Percentiles rank a stretch among this genome's conserved stretches.
These are phyloP conservation scores for Microplitis demolitor DNA, from an alignment of 1,140 invertebrate genomes.

Conservation along the genomic window DNA sequence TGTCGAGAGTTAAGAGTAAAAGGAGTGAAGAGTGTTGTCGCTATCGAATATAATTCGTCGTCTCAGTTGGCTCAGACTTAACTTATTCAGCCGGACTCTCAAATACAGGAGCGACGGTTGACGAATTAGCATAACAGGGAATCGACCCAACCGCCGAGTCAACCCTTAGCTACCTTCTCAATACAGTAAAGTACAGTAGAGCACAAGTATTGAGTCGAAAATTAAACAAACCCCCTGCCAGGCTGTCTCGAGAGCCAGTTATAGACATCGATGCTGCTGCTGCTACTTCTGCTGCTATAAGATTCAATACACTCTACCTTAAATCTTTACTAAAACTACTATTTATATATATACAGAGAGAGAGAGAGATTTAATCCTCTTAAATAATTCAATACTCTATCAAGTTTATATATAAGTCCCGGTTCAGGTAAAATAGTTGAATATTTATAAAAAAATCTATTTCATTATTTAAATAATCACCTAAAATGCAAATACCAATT, in stretches of 20 bases:
- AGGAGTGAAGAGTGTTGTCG: neutral
- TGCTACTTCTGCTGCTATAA: neutral
- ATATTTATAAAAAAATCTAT: too few relatives aligned
- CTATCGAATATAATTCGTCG: neutral
- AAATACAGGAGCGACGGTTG: slow-evolving; percentile 44
- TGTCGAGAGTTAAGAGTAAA: slow-evolving; percentile 7
- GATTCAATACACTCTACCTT: neutral
- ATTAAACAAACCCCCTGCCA: slow-evolving; percentile 40
- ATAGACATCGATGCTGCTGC: slow-evolving; percentile 27
- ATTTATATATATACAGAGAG: too few relatives aligned
- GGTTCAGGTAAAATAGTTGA: too few relatives aligned
- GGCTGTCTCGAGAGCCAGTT: slow-evolving; percentile 51
- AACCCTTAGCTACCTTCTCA: slow-evolving; percentile 33
- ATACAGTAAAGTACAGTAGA: too few relatives aligned
- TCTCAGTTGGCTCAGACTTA: too few relatives aligned
- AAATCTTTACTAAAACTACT: too few relatives aligned
- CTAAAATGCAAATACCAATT: too few relatives aligned
- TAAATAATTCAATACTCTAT: too few relatives aligned
- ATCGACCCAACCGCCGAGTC: slow-evolving; percentile 55
- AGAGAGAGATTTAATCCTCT: too few relatives aligned
- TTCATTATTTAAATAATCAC: too few relatives aligned
- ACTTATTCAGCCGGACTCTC: neutral
- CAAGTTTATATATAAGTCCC: too few relatives aligned
- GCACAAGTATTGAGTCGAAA: slow-evolving; percentile 29
- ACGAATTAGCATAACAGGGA: slow-evolving; percentile 61